Conservation (phyloP, 2,113 vertebrate genomes). For the Pelodiscus sinensis region DNA sequence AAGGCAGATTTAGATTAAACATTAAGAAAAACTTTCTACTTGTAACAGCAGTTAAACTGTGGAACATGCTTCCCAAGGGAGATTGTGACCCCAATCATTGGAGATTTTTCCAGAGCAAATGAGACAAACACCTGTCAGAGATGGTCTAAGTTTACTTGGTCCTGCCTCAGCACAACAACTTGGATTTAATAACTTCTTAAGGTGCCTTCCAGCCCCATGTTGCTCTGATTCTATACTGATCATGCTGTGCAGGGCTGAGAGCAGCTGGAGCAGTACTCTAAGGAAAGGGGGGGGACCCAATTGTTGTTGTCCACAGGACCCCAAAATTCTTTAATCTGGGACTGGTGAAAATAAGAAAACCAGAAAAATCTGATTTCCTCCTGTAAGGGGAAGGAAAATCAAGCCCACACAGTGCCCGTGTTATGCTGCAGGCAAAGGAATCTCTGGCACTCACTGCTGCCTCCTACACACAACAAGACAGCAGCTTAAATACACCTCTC, state of each 20-base stretch:
- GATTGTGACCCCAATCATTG: background rate
- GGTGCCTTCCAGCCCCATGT: background rate
- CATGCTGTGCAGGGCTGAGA: background rate
- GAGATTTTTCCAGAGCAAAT: background rate
- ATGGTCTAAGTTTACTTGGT: background rate
- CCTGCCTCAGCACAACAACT: background rate
- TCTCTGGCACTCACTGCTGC: background rate
- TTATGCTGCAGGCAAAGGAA: background rate
- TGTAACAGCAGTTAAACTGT: background rate
- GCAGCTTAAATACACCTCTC: background rate
- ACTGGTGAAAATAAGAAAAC: background rate
- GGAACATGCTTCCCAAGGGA: background rate
- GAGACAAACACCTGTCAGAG: background rate
- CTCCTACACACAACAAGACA: background rate
- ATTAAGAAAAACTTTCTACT: background rate
- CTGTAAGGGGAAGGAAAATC: background rate
- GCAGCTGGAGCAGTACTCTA: background rate
- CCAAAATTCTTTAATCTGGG: background rate
- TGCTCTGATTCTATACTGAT: background rate
- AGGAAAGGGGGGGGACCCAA: background rate
- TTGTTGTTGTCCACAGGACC: background rate
- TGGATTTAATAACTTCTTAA: background rate
- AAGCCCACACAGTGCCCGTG: background rate
- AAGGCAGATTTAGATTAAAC: background rate
- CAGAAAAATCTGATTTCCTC: background rate